Percentiles rank a stretch among this genome's conserved stretches.
Evolutionary conservation across 37 sponge, comb jelly and placozoan genomes (phyloP).

Genomic region (Spongilla lacustris): DNA sequence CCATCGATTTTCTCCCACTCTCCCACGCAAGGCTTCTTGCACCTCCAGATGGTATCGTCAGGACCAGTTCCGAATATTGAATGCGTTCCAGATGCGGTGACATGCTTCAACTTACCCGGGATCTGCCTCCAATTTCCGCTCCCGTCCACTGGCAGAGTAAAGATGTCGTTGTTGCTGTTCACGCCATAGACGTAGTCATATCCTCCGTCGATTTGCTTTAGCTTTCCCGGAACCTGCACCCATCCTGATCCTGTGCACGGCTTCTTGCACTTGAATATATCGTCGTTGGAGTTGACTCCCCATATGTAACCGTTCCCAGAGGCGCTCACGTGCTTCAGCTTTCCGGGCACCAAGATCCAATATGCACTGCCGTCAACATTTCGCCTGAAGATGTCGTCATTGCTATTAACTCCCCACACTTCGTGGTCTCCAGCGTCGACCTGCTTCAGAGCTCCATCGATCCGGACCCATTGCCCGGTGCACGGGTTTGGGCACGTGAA

Average conservation of each 20-base stretch:
- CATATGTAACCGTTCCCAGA: slow-evolving; percentile 81
- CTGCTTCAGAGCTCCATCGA: slow-evolving; percentile 43
- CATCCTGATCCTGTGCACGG: slow-evolving; percentile 60
- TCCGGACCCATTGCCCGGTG: slow-evolving; percentile 22
- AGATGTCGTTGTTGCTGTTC: slow-evolving; percentile 7
- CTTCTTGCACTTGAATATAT: slow-evolving; percentile 75
- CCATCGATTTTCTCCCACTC: slow-evolving; percentile 34
- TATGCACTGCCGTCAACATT: slow-evolving; percentile 57
- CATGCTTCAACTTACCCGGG: slow-evolving; percentile 36
- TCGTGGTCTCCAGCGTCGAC: slow-evolving; percentile 56
- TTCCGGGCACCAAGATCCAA: slow-evolving; percentile 43
- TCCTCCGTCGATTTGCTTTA: slow-evolving; percentile 56
- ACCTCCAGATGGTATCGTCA: slow-evolving; percentile 29
- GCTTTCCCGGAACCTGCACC: slow-evolving; percentile 20
- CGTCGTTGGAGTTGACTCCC: slow-evolving; percentile 41
- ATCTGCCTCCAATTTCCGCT: slow-evolving; percentile 52
- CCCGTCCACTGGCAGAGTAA: slow-evolving; percentile 51
- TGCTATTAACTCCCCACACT: slow-evolving; percentile 59
- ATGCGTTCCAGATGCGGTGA: slow-evolving; percentile 54
- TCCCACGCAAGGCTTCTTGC: slow-evolving; percentile 71
- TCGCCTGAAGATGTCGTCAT: slow-evolving; percentile 23
- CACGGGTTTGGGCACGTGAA: slow-evolving; percentile 49
- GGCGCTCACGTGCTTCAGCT: slow-evolving; percentile 64
- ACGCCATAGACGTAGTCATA: slow-evolving; percentile 60
- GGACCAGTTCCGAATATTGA: slow-evolving; percentile 53